Percentiles rank a stretch among this genome's conserved stretches.
Evolutionary conservation across 2,888 invertebrate species (phyloP).

Genomic region (Drosophila siamana): DNA sequence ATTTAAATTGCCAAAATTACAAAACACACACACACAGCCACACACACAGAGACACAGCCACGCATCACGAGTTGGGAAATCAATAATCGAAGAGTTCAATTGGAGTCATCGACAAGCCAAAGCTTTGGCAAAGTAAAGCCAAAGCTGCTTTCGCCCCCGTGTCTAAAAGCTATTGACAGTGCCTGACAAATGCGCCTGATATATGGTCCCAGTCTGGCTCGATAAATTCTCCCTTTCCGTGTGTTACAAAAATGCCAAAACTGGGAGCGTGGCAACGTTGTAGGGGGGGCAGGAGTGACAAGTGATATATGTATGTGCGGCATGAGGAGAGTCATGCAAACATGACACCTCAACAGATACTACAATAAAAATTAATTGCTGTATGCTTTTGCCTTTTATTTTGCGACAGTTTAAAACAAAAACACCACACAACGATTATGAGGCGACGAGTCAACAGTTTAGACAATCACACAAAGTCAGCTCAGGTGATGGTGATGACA

Average conservation of each 20-base stretch:
- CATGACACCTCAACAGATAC: constrained; percentile 62
- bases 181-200: constrained; percentile 72
- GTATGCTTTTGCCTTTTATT: constrained; percentile 1
- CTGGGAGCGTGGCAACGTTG: constrained; percentile 1
- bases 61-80: constrained; percentile 47
- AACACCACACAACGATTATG: constrained; percentile 61
- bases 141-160: constrained; percentile 2
- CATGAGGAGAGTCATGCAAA: constrained; percentile 68
- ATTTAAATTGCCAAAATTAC: constrained; percentile 80
- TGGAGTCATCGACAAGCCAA: constrained; percentile 34
- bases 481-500: constrained; percentile 41
- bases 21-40: constrained; percentile 24
- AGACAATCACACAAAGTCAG: constrained; percentile 66
- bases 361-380: constrained; percentile 73
- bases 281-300: constrained; percentile 4
- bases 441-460: constrained; percentile 43
- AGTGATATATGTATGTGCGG: constrained; percentile 69
- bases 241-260: constrained; percentile 56
- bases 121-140: constrained; percentile 1
- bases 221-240: constrained; percentile 62
- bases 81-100: constrained; percentile 76
- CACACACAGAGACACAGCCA: constrained; percentile 7
- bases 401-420: constrained; percentile 4
- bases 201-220: constrained; percentile 67
- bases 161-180: constrained; percentile 42